A percentile compares a stretch with the other conserved stretches of the same genome.
Evolutionary conservation across 2,113 vertebrate genomes (phyloP).

Genomic region (Percopsis transmontana): DNA sequence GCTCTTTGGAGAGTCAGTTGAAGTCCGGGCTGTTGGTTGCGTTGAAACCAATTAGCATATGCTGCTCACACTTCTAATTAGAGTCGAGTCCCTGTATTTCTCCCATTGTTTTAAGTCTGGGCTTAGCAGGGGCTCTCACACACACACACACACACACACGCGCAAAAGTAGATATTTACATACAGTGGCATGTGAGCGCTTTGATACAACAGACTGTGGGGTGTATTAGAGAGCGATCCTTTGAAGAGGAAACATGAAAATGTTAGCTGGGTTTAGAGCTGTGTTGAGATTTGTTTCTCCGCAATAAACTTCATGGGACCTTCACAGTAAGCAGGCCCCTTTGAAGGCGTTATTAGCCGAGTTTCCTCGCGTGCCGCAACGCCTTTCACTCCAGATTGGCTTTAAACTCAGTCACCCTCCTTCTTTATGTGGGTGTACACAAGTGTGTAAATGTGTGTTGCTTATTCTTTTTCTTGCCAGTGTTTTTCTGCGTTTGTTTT

Average conservation of each 20-base stretch:
- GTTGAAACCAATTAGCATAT: constrained; percentile 23
- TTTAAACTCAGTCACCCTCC: constrained; percentile 15
- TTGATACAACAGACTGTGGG: constrained; percentile 47
- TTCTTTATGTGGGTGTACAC: constrained; percentile 11
- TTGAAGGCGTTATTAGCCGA: constrained; percentile 47
- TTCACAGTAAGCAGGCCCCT: constrained; percentile 25
- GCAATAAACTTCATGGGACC: constrained; percentile 41
- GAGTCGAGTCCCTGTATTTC: background rate
- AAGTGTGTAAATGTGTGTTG: background rate
- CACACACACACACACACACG: background rate
- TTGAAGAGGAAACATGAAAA: constrained; percentile 60
- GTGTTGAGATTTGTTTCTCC: constrained; percentile 51
- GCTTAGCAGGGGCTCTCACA: background rate
- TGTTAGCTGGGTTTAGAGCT: constrained; percentile 50
- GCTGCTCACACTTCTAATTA: background rate
- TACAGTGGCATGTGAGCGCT: constrained; percentile 18
- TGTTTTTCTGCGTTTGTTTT: constrained; percentile 6
- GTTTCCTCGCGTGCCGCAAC: constrained; percentile 41
- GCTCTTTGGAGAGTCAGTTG: constrained; percentile 19
- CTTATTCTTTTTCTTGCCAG: background rate
- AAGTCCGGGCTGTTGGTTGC: background rate
- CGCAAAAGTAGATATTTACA: background rate
- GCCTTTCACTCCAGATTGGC: constrained; percentile 39
- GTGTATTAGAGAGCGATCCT: constrained; percentile 47
- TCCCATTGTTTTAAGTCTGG: background rate